Base-by-base conservation (phyloP, 2,888 invertebrate genomes). In the Neoscelio sp. region DNA sequence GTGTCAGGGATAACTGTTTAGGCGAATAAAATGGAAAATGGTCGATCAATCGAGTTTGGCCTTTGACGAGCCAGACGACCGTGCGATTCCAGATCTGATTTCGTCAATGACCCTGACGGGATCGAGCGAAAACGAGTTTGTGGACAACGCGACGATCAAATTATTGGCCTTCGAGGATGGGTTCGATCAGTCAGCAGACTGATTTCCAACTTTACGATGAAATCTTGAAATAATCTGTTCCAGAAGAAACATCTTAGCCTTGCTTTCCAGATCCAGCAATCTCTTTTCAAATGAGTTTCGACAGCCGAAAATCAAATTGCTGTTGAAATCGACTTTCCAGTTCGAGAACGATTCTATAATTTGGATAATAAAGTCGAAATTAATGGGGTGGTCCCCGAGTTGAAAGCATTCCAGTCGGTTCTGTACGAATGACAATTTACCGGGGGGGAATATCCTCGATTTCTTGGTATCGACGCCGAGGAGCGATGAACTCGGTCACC, bases 401-500 rank as follows among this genome's bases (percentile, higher is more conserved):
- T 33, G 35, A 52, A 33, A 46, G 44, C 33, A 28, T 2, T 28
- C 28, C 4, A 7, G 4, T n/a, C 2, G 28, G n/a, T n/a, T n/a
- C n/a, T n/a, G n/a, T 38, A 3, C 3, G 13, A 38, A 10, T 44
- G 44, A 44, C 44, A 23, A 23, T 44, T 44, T 23, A 23, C 23
- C 4, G n/a, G 78, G 71, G 74, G 78, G 82, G 89, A 89, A 87
- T 86, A 84, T 89, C 89, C 88, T 89, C 87, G 89, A 89, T 89
- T 89, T 89, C 89, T 88, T 85, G 88, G 82, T 83, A 81, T 70
- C 80, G 68, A 68, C 70, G 76, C 64, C 70, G 82, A 85, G 83
- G 85, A 86, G 87, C 90, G 90, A 90, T 90, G 90, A 90, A 90
- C 90, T 90, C 90, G 90, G 90, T 90, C 90, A 90, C 89, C 90